Evolutionary conservation across 2,888 invertebrate species (phyloP), one percentile per base, ranked within the genome.

Genomic region (Macrophya alboannulata): DNA sequence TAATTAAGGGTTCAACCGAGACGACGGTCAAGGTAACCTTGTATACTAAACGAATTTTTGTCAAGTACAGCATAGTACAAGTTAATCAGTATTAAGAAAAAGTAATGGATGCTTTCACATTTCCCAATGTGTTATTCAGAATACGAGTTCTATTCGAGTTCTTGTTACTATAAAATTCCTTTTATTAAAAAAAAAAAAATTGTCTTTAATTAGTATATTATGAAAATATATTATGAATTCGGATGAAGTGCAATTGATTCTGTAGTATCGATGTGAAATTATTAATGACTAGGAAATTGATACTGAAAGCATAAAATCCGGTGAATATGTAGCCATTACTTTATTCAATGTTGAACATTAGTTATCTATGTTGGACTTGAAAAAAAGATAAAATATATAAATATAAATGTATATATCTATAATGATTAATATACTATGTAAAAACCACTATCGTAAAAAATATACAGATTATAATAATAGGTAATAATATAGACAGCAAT

Each of bases 401-500:
- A 25, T 25, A 43, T 40, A 43, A 10, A n/a, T n/a, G 74, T n/a
- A 40, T 43, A 68, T 15, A 43, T 74, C 40, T 37, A 37, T 31
- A 43, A 40, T 12, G 10, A 21, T 12, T 76, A 40, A 51, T 31
- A 55, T 37, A 55, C 37, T 55, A 25, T 51, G 62, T 83, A 51
- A 83, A 83, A 83, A 83, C 45, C 84, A 86, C 86, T 85, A 86
- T 51, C 62, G 72, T 59, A 59, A 81, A 76, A 77, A 72, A 68
- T 79, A 65, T 51, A 45, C 74, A 31, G 83, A 84, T 48, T 76
- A 72, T 77, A 86, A 86, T 71, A n/a, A 81, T 81, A 43, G 84
- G 71, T 71, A 85, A 85, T 76, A 83, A 81, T 83, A 79, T 81
- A 84, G 43, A 85, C 79, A 87, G 86, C 84, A 87, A 87, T 87